phyloP scores from a whole-genome alignment of 2,113 vertebrate species.

The Chrysemys picta region DNA sequence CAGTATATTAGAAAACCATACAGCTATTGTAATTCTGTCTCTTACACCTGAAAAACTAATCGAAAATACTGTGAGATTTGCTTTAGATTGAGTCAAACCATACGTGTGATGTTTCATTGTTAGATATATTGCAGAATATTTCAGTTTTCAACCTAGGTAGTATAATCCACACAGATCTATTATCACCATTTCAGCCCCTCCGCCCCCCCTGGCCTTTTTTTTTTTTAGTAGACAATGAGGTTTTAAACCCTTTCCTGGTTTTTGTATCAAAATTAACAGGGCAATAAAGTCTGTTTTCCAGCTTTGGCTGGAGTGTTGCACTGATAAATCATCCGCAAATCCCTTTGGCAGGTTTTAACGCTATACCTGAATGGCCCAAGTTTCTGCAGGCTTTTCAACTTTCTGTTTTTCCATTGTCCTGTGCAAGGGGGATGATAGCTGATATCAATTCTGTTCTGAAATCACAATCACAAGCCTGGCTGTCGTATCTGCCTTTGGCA shows the following conservation, averaged over 20 bases:
- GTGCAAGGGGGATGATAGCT: neutral
- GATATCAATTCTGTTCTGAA: neutral
- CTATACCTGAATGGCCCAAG: slow-evolving; percentile 31
- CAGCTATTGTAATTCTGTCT: neutral
- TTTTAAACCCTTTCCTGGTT: slow-evolving; percentile 61
- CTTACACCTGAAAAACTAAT: neutral
- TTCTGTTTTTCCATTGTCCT: slow-evolving; percentile 47
- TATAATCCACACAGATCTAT: neutral
- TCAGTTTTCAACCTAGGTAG: neutral
- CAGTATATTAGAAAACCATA: neutral
- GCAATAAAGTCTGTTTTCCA: slow-evolving; percentile 57
- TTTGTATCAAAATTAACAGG: slow-evolving; percentile 57
- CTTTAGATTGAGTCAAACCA: slow-evolving; percentile 26
- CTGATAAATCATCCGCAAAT: slow-evolving; percentile 55
- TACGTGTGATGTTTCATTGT: neutral
- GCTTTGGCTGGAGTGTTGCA: neutral
- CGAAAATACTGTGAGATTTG: neutral
- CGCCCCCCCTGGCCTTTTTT: neutral
- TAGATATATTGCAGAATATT: neutral
- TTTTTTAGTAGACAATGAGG: neutral
- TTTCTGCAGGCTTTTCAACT: slow-evolving; percentile 52
- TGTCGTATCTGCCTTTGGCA: neutral
- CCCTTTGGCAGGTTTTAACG: slow-evolving; percentile 50
- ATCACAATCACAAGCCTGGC: neutral
- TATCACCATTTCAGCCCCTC: neutral